Evolutionary conservation across 2,113 vertebrate species (phyloP).

Genomic region (Eleginops maclovinus): DNA sequence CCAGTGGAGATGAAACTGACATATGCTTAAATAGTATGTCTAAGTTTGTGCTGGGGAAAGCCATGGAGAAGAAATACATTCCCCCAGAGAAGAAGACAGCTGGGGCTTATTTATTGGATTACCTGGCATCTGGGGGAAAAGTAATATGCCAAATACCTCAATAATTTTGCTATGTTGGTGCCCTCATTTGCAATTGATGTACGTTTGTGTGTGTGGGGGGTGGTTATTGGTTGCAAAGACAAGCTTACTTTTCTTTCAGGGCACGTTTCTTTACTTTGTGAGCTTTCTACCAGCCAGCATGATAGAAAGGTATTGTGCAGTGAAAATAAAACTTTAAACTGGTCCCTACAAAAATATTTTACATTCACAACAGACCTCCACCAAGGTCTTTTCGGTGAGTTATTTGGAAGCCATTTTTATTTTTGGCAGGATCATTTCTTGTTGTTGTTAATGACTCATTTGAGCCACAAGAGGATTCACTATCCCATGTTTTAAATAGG

Average conservation of each 20-base stretch:
- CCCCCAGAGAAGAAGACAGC: conserved; percentile 59
- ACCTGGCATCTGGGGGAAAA: conserved; percentile 47
- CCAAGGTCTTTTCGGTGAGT: too few species aligned
- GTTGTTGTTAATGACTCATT: too few species aligned
- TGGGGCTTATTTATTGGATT: conserved; percentile 61
- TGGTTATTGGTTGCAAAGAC: conserved; percentile 2
- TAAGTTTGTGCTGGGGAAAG: conserved; percentile 18
- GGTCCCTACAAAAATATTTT: background rate
- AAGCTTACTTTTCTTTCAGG: conserved; percentile 5
- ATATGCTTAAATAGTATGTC: conserved; percentile 7
- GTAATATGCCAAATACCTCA: conserved; percentile 24
- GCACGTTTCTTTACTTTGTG: conserved; percentile 13
- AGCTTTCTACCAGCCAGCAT: conserved; percentile 4
- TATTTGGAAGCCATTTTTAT: too few species aligned
- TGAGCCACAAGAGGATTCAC: too few species aligned
- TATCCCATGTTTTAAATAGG: too few species aligned
- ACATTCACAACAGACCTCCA: background rate
- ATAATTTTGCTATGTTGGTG: conserved; percentile 49
- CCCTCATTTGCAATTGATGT: conserved; percentile 49
- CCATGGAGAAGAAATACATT: conserved; percentile 27
- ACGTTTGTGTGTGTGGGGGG: background rate
- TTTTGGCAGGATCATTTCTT: too few species aligned
- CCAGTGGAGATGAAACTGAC: conserved; percentile 42
- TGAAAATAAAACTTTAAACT: background rate
- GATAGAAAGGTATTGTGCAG: background rate